Conservation (phyloP, 2,888 invertebrate species). For the Trichacis sp. region DNA sequence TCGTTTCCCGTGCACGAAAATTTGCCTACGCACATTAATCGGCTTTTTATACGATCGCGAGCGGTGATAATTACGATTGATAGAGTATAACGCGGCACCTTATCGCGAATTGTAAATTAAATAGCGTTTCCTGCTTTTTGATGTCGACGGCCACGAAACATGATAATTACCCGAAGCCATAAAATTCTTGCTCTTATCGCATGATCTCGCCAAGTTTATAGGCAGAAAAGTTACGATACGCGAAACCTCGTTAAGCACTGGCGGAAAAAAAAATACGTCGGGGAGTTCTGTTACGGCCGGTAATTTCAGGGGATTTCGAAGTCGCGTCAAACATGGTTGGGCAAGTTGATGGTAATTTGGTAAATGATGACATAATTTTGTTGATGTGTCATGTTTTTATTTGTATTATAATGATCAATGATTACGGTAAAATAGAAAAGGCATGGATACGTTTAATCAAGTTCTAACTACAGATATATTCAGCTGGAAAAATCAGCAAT, state of each 20-base stretch:
- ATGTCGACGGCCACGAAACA: conserved; percentile 5
- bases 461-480: too few species aligned
- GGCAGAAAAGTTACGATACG: conserved; percentile 7
- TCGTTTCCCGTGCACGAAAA: neutral
- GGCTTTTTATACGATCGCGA: neutral
- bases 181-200: conserved; percentile 1
- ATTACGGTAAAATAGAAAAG: too few species aligned
- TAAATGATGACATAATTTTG: too few species aligned
- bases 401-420: too few species aligned
- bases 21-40: neutral
- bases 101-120: conserved; percentile 1
- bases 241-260: neutral
- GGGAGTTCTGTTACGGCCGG: conserved; percentile 1
- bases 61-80: neutral
- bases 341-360: too few species aligned
- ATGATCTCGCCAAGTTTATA: neutral
- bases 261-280: neutral
- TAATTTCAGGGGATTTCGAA: too few species aligned
- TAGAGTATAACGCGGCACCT: neutral
- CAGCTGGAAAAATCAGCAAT: too few species aligned
- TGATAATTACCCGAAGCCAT: conserved; percentile 4
- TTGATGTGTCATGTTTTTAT: too few species aligned
- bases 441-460: too few species aligned
- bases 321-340: too few species aligned
- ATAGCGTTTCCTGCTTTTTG: conserved; percentile 4